Evolutionary conservation across 1,140 invertebrate species (phyloP).

Genomic region (Subanguina moxae): DNA sequence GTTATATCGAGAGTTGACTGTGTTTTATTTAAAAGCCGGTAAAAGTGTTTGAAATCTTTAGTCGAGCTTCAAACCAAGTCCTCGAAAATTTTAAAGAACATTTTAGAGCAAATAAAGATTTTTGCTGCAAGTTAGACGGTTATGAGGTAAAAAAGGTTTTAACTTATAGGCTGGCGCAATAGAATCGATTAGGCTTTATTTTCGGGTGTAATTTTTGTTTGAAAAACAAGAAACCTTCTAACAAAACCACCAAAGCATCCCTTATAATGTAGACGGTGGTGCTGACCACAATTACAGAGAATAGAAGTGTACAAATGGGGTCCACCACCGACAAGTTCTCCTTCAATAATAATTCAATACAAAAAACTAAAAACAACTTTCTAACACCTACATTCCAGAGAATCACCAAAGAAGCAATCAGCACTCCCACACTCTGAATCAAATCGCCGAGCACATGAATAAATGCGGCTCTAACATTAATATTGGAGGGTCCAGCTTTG

Average conservation of each 20-base stretch:
- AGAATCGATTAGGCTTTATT: too few relatives aligned
- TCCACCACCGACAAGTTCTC: constrained; percentile 71
- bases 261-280: constrained; percentile 36
- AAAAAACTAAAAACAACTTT: neutral
- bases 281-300: constrained; percentile 83
- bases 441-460: constrained; percentile 94
- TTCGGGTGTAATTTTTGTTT: neutral
- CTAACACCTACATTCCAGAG: constrained; percentile 30
- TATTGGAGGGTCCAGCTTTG: constrained; percentile 65
- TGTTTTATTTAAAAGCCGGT: too few relatives aligned
- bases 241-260: constrained; percentile 30
- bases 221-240: too few relatives aligned
- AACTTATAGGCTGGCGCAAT: too few relatives aligned
- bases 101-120: too few relatives aligned
- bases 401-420: constrained; percentile 83
- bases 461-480: constrained; percentile 92
- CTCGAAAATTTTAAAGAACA: too few relatives aligned
- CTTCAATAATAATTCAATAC: constrained; percentile 48
- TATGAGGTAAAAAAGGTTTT: too few relatives aligned
- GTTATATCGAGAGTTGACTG: too few relatives aligned
- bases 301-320: constrained; percentile 97
- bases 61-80: too few relatives aligned
- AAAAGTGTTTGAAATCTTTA: too few relatives aligned
- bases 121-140: too few relatives aligned
- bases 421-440: constrained; percentile 89